These are phyloP conservation scores for Argyrosomus japonicus DNA, from an alignment of 2,113 vertebrate genomes.

Conservation along the genomic window DNA sequence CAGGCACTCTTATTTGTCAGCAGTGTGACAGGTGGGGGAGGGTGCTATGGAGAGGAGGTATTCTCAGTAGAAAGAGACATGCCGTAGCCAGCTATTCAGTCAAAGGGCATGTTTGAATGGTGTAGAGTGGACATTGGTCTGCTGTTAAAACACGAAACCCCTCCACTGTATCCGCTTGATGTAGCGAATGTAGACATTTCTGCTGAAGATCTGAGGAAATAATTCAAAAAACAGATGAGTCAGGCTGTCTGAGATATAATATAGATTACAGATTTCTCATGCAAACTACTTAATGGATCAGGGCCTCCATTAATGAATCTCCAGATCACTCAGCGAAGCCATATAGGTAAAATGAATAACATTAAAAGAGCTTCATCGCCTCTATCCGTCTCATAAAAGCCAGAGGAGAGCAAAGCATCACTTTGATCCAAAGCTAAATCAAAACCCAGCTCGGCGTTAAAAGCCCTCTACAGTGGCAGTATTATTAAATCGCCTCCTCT, in stretches of 20 bases:
- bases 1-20: slow-evolving; percentile 70
- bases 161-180: slow-evolving; percentile 14
- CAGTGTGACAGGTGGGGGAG: slow-evolving; percentile 63
- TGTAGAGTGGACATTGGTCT: neutral
- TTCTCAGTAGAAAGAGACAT: slow-evolving; percentile 35
- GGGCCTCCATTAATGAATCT: neutral
- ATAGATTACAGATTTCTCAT: neutral
- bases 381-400: neutral
- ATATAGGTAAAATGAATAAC: slow-evolving; percentile 17
- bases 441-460: neutral
- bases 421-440: neutral
- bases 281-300: neutral
- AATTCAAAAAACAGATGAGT: neutral
- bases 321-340: neutral
- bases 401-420: neutral
- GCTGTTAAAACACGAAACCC: slow-evolving; percentile 18
- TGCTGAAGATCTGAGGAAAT: neutral
- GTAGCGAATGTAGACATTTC: neutral
- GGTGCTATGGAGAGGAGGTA: slow-evolving; percentile 15
- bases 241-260: neutral
- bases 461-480: neutral
- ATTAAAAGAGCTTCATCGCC: neutral
- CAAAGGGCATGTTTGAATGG: slow-evolving; percentile 35
- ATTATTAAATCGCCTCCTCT: neutral
- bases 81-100: slow-evolving; percentile 16